Base-by-base conservation (phyloP, 2,113 vertebrate species). In the Notechis scutatus region DNA sequence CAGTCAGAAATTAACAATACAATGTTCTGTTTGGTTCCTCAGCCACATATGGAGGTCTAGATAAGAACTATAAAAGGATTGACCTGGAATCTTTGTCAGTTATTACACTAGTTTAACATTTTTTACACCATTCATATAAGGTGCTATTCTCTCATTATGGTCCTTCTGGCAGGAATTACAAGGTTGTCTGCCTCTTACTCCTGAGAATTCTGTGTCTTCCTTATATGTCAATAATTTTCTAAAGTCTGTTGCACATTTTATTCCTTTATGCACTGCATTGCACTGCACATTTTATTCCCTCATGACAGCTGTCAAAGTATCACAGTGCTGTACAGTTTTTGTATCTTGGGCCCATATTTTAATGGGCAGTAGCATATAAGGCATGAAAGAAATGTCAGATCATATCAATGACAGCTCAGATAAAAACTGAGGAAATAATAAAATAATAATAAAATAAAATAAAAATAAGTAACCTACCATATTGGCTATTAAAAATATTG, bases 381-480 rank as follows among this genome's bases (percentile, higher is more conserved):
- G 54, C 52, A 90, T 57, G 1, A 93, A 47, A 90, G 94, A 85
- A 2, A 93, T 95, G 29, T 94, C 92, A 96, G 89, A 45, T 90
- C 24, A 90, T 23, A 59, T 92, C 52, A 93, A 55, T 89, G 94
- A 91, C 94, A 93, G 90, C 93, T 42, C 91, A 92, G 39, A 94
- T 88, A 5, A 95, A 86, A 93, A 90, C n/a, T 23, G 24, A 85
- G 92, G 20, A 64, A 87, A 29, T 64, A 64, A 87, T 21, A 92
- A 95, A 64, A 90, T 14, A 52, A 52, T n/a, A 56, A 26, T 12
- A n/a, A n/a, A 87, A 81, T 14, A 29, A 50, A 39, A 54, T 52
- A 34, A 59, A 26, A 4, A 24, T 34, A 34, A 81, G 74, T 42
- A 42, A 81, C 18, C 3, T 21, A 34, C 34, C 34, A 81, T 39